Base-by-base conservation (phyloP, 2,113 vertebrate genomes). In the Origma solitaria region DNA sequence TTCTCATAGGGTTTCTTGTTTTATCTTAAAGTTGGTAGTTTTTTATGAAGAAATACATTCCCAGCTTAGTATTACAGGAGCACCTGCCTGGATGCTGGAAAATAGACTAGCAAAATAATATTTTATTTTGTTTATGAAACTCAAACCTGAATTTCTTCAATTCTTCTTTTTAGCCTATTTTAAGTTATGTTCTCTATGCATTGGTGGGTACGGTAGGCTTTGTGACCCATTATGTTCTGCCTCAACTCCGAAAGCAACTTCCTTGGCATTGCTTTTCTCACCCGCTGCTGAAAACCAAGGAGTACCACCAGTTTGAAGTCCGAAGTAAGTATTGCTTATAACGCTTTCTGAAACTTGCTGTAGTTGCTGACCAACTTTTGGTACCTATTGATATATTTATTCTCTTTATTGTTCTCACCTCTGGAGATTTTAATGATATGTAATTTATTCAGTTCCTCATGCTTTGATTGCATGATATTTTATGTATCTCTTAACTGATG, bases 221-320 rank as follows among this genome's bases (percentile, higher is more conserved):
- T 86, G 97, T 99, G 90, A 99, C 99, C 65, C 99, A 99, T 98
- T 99, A 99, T 73, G 98, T 99, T 95, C 97, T 99, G 97, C 99
- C 99, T 93, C 99, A 99, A 91, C 97, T 99, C 56, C 98, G 99
- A 68, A 99, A 99, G 94, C 99, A 99, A 97, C 98, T 99, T 66
- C 99, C 99, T 12, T 99, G 99, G 99, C 99, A 99, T 96, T 99
- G 99, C 96, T 99, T 99, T 98, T 99, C 99, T 51, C 99, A 99
- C 77, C 99, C 99, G 2, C 98, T 99, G 96, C 98, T 99, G 97
- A 99, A 99, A 98, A 99, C 99, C 24, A 98, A 98, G 95, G 99
- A 99, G 95, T 99, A 99, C 89, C 99, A 99, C 91, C 99, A 99
- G 79, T 99, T 99, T 94, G 99, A 99, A 98, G 99, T 99, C 92